Conservation (phyloP, 2,113 vertebrate species). For the Dissostichus mawsoni region DNA sequence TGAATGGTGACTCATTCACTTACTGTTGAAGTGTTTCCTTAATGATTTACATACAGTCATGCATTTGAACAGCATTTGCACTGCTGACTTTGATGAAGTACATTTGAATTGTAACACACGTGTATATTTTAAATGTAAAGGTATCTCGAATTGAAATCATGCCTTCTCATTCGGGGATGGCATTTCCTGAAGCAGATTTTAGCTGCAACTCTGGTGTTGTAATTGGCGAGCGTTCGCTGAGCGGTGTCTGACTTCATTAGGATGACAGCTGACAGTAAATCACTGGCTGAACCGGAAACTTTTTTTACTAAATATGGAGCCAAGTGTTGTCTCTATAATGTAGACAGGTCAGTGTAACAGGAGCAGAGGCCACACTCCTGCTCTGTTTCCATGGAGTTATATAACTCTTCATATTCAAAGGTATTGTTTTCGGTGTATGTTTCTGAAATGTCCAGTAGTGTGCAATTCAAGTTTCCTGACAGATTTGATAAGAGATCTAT, state of each 20-base stretch:
- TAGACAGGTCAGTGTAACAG: conserved; percentile 25
- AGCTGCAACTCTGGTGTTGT: conserved; percentile 40
- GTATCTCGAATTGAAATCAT: conserved; percentile 28
- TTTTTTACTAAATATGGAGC: conserved; percentile 45
- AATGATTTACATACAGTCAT: too few species aligned
- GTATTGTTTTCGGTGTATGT: neutral
- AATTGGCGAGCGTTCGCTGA: conserved; percentile 39
- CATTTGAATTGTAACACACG: neutral
- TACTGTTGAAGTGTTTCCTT: too few species aligned
- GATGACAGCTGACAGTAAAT: conserved; percentile 64
- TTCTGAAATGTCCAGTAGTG: neutral
- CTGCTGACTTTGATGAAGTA: too few species aligned
- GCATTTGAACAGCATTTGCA: too few species aligned
- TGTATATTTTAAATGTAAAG: conserved; percentile 5
- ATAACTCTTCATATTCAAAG: too few species aligned
- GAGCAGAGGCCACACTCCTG: conserved; percentile 10
- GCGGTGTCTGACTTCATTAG: conserved; percentile 40
- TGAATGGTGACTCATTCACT: too few species aligned
- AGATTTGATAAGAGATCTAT: neutral
- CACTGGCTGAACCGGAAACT: conserved; percentile 40
- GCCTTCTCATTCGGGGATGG: conserved; percentile 50
- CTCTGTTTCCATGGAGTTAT: neutral
- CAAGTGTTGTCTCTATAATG: conserved; percentile 14
- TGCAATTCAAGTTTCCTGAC: neutral
- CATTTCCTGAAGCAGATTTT: conserved; percentile 29